phyloP scores from a whole-genome alignment of 2,113 vertebrate species.

The Semicossyphus pulcher region DNA sequence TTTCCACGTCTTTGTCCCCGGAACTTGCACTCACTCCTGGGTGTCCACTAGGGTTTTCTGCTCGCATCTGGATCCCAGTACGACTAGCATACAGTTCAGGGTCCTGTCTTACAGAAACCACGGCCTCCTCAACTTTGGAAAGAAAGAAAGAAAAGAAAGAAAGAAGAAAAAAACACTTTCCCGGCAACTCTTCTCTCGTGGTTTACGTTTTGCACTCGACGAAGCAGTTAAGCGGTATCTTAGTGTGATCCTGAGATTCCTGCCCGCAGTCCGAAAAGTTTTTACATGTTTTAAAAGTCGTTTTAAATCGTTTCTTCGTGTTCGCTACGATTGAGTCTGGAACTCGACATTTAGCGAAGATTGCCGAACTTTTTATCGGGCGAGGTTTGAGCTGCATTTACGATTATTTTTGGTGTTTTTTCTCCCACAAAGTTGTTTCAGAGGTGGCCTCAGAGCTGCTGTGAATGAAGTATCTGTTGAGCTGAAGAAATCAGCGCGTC shows the following conservation, averaged over 20 bases:
- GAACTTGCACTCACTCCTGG: slow-evolving; percentile 74
- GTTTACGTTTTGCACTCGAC: slow-evolving; percentile 33
- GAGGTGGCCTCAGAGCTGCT: slow-evolving; percentile 36
- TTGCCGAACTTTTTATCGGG: neutral
- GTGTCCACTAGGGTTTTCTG: slow-evolving; percentile 66
- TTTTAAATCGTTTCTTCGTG: neutral
- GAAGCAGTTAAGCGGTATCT: slow-evolving; percentile 28
- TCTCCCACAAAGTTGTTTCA: neutral
- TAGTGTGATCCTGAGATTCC: slow-evolving; percentile 33
- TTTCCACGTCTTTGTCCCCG: slow-evolving; percentile 84
- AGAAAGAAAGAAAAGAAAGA: slow-evolving; percentile 36
- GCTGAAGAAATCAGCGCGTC: slow-evolving; percentile 68
- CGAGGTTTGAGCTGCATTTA: neutral
- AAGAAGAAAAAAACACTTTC: slow-evolving; percentile 3
- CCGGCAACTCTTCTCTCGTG: slow-evolving; percentile 19
- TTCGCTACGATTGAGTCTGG: slow-evolving; percentile 42
- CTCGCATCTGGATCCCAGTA: slow-evolving; percentile 79
- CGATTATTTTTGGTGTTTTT: neutral
- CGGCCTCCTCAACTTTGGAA: slow-evolving; percentile 54
- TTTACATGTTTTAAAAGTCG: slow-evolving; percentile 27
- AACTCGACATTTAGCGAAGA: slow-evolving; percentile 5
- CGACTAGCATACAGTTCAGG: slow-evolving; percentile 57
- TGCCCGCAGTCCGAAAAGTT: slow-evolving; percentile 26
- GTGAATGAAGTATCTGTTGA: slow-evolving; percentile 70
- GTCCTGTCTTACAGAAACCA: slow-evolving; percentile 53